Percentiles rank a stretch among this genome's conserved stretches.
Evolutionary conservation across 53 echinoderm and acorn worm species (phyloP).

Genomic region (Luidia sarsii): DNA sequence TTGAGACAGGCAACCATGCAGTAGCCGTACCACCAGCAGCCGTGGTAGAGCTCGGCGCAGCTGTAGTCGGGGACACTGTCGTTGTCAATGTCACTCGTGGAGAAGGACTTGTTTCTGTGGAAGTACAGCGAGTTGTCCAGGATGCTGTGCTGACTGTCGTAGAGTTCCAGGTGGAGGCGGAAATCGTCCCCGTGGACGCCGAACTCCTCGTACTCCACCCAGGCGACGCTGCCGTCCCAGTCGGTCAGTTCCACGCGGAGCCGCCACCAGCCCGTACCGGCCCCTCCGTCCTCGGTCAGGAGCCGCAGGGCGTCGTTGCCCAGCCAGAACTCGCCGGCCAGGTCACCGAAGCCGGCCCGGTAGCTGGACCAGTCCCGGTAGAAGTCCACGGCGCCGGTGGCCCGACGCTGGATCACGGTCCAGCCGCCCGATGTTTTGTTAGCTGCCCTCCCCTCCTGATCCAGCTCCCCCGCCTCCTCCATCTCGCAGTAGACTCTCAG

Average conservation of each 20-base stretch:
- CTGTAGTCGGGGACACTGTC: neutral
- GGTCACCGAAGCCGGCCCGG: constrained; percentile 23
- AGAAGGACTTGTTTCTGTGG: too few relatives aligned
- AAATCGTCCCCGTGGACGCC: neutral
- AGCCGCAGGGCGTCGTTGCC: constrained; percentile 9
- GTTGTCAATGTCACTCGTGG: neutral
- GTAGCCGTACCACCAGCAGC: neutral
- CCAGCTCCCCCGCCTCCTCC: neutral
- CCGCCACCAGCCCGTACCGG: too few relatives aligned
- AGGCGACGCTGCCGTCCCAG: neutral
- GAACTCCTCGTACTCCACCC: constrained; percentile 3
- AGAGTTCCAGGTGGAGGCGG: neutral
- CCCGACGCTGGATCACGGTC: constrained; percentile 19
- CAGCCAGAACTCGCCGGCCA: constrained; percentile 25
- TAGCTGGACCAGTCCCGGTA: constrained; percentile 12
- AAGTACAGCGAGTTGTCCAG: too few relatives aligned
- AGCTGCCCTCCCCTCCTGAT: too few relatives aligned
- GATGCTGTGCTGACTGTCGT: too few relatives aligned
- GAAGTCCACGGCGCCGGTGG: constrained; percentile 10
- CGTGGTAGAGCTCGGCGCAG: neutral
- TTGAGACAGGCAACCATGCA: neutral
- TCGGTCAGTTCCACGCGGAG: constrained; percentile 1
- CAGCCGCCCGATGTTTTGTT: too few relatives aligned
- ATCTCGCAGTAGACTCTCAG: constrained; percentile 27
- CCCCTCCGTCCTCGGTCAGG: neutral